Evolutionary conservation across 2,113 vertebrate species (phyloP).

Genomic region (Daubentonia madagascariensis): DNA sequence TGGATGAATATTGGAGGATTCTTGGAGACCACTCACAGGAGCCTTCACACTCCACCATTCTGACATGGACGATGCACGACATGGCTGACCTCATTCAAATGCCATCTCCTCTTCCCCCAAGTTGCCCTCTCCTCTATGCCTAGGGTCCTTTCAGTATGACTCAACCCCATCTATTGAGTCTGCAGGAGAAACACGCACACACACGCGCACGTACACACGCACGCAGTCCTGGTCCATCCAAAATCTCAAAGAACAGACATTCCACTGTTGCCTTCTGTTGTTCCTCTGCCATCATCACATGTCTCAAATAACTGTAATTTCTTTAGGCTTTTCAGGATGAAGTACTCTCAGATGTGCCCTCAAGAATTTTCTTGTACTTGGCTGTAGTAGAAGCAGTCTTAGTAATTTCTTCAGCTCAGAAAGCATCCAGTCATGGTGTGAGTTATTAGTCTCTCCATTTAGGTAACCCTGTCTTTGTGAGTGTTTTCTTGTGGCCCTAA

Average conservation of each 20-base stretch:
- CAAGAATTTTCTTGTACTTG: neutral
- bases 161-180: neutral
- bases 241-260: neutral
- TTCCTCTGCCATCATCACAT: neutral
- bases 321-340: neutral
- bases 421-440: neutral
- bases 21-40: neutral
- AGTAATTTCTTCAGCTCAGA: neutral
- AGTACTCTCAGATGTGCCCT: neutral
- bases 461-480: neutral
- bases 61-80: neutral
- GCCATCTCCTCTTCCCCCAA: neutral
- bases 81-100: neutral
- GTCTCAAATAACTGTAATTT: neutral
- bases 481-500: neutral
- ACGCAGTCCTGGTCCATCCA: neutral
- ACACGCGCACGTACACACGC: neutral
- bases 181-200: neutral
- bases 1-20: neutral
- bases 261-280: neutral
- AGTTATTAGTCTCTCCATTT: neutral
- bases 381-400: neutral
- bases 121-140: neutral
- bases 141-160: neutral
- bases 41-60: neutral